Evolutionary conservation across 1,140 invertebrate species (phyloP).

Genomic region (Bombus turneri): DNA sequence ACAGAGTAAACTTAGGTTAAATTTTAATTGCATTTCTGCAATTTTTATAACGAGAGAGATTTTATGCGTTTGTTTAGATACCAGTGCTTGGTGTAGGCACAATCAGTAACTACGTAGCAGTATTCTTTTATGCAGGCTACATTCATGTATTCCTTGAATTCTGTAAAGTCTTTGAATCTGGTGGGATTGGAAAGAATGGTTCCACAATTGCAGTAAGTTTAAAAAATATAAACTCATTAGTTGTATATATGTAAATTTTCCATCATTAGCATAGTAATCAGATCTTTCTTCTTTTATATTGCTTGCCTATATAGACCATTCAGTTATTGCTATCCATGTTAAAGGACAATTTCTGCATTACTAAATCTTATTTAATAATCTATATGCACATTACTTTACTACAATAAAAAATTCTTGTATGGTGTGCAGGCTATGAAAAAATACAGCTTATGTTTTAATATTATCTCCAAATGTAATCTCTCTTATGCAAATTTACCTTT

Average conservation of each 20-base stretch:
- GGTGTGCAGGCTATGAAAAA: conserved; percentile 14
- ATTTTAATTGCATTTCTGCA: neutral
- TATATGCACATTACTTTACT: conserved; percentile 23
- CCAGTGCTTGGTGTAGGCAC: conserved; percentile 83
- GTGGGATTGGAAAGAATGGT: conserved; percentile 96
- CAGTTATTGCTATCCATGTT: conserved; percentile 12
- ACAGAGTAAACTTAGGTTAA: conserved; percentile 27
- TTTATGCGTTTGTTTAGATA: conserved; percentile 83
- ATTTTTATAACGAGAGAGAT: conserved; percentile 60
- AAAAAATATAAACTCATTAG: conserved; percentile 8
- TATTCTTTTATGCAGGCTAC: conserved; percentile 86
- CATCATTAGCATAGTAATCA: conserved; percentile 45
- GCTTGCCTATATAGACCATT: conserved; percentile 44
- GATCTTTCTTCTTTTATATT: conserved; percentile 49
- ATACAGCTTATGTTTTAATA: conserved; percentile 9
- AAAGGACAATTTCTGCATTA: conserved; percentile 30
- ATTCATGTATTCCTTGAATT: conserved; percentile 86
- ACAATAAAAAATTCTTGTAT: conserved; percentile 20
- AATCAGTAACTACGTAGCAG: conserved; percentile 83
- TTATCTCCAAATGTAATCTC: neutral
- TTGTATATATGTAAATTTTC: conserved; percentile 40
- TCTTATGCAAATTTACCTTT: conserved; percentile 1
- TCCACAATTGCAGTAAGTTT: conserved; percentile 94
- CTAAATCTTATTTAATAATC: conserved; percentile 31
- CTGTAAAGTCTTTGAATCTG: conserved; percentile 86